A percentile compares a stretch with the other conserved stretches of the same genome.
These are phyloP conservation scores for Cydia amplana DNA, from an alignment of 1,140 invertebrate species.

Conservation along the genomic window DNA sequence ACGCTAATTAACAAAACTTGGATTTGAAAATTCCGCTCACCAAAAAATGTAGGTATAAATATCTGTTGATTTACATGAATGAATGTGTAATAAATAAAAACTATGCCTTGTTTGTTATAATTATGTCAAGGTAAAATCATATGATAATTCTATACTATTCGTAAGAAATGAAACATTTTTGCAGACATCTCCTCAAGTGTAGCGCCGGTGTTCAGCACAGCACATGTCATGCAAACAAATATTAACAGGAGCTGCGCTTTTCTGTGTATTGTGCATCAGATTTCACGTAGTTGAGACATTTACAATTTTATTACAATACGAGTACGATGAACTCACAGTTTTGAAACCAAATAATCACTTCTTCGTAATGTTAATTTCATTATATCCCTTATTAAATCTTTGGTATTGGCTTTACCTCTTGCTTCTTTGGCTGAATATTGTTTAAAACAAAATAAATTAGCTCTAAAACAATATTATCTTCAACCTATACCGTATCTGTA, in stretches of 20 bases:
- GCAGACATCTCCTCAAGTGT: slow-evolving; percentile 1
- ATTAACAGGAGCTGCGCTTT: neutral
- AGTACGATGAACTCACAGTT: neutral
- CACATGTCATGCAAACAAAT: neutral
- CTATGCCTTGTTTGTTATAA: neutral
- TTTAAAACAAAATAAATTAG: too few species aligned
- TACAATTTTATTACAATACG: neutral
- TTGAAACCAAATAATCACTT: neutral
- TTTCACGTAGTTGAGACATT: neutral
- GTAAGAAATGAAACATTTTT: neutral
- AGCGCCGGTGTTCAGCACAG: neutral
- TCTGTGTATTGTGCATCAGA: neutral
- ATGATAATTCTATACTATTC: neutral
- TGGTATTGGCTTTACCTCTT: too few species aligned
- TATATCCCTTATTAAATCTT: too few species aligned
- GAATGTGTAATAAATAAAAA: too few species aligned
- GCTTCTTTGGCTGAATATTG: too few species aligned
- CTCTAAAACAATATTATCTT: neutral
- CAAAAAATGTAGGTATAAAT: too few species aligned
- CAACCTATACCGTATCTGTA: neutral
- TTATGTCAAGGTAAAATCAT: neutral
- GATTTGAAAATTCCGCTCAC: too few species aligned
- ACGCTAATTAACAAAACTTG: too few species aligned
- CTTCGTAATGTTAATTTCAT: too few species aligned
- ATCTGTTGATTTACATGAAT: too few species aligned